Conservation (phyloP, 2,888 invertebrate genomes). For the Isoperla grammatica region DNA sequence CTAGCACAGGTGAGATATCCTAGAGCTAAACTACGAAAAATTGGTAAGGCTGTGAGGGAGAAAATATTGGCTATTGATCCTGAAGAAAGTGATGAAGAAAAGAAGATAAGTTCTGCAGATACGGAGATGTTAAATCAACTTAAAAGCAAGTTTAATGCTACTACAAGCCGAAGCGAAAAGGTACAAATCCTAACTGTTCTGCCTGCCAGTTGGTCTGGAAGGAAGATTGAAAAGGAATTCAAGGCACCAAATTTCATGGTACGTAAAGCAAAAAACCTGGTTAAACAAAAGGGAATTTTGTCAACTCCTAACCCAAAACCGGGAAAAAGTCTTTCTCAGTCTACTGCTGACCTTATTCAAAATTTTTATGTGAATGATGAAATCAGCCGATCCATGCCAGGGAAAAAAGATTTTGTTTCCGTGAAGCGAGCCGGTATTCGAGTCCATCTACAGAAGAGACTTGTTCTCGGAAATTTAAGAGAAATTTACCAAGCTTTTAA, state of each 20-base stretch:
- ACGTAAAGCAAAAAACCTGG: constrained; percentile 22
- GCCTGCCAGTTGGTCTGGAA: constrained; percentile 18
- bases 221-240: constrained; percentile 17
- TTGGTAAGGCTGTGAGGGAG: no score
- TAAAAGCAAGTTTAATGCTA: not conserved
- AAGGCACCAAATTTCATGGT: constrained; percentile 17
- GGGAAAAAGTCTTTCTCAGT: constrained; percentile 10
- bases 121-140: not conserved
- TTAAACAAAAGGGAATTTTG: constrained; percentile 18
- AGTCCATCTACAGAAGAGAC: constrained; percentile 15
- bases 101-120: no score
- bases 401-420: constrained; percentile 25
- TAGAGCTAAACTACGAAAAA: no score
- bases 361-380: constrained; percentile 25
- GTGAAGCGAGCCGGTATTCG: not conserved
- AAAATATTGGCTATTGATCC: no score
- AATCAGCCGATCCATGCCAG: constrained; percentile 23
- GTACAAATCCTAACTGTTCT: not conserved
- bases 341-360: constrained; percentile 9
- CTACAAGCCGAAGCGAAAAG: not conserved
- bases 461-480: constrained; percentile 20
- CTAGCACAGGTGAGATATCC: no score
- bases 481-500: constrained; percentile 19
- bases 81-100: no score
- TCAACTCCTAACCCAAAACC: constrained; percentile 22